Evolutionary conservation across 2,797 vertebrate genomes (phyloP).

Genomic region (Phrynocephalus vlangalii): DNA sequence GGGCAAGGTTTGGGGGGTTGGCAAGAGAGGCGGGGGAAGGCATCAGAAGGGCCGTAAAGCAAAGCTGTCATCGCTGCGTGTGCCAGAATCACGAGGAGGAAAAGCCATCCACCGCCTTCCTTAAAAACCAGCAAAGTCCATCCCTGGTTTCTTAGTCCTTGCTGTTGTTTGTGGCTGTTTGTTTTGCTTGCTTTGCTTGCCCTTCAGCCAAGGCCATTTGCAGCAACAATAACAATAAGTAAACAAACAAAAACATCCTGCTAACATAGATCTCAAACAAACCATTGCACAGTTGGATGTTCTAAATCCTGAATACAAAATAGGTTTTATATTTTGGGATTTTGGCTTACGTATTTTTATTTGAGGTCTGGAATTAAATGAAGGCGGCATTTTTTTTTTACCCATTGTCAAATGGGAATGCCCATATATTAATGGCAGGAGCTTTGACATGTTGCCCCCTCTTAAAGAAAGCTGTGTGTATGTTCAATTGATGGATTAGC

Average conservation of each 20-base stretch:
- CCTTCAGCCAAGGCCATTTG: slow-evolving; percentile 47
- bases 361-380: no score
- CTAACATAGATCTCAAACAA: neutral
- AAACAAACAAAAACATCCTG: neutral
- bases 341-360: neutral
- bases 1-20: neutral
- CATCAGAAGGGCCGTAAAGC: slow-evolving; percentile 44
- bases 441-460: neutral
- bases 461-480: neutral
- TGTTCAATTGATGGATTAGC: neutral
- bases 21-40: slow-evolving; percentile 44
- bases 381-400: no score
- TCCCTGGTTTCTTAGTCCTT: slow-evolving; percentile 29
- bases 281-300: neutral
- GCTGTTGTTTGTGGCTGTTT: no score
- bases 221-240: no score
- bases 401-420: neutral
- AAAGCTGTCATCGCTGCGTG: slow-evolving; percentile 60
- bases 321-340: neutral
- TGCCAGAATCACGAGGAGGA: slow-evolving; percentile 51
- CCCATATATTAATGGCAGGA: neutral
- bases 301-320: neutral
- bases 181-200: neutral
- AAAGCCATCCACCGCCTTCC: slow-evolving; percentile 54
- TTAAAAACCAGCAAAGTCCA: slow-evolving; percentile 62